These are phyloP conservation scores for Dipus sagitta DNA, from an alignment of 2,797 vertebrate species.

Conservation along the genomic window DNA sequence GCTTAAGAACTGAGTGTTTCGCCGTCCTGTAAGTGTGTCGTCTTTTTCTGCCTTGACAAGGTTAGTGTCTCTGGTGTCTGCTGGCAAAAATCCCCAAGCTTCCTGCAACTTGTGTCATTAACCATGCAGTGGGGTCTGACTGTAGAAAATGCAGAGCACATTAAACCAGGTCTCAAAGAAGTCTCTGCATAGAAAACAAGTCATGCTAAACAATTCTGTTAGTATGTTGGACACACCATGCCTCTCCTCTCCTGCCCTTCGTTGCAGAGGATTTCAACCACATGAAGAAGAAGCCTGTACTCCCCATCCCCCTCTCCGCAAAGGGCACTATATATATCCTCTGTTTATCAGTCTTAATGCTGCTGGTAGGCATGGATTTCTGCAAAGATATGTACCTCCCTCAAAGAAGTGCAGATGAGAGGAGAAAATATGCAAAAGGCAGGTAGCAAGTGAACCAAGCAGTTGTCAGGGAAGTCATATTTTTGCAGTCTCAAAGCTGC, in stretches of 20 bases:
- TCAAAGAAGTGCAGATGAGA: conserved; percentile 16
- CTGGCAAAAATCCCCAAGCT: conserved; percentile 55
- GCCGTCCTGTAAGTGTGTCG: conserved; percentile 24
- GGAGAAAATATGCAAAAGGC: conserved; percentile 45
- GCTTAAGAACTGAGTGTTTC: conserved; percentile 62
- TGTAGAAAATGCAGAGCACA: conserved; percentile 64
- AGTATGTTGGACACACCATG: background rate
- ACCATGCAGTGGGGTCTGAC: conserved; percentile 36
- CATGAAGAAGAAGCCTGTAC: background rate
- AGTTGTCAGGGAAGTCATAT: conserved; percentile 46
- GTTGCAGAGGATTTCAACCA: background rate
- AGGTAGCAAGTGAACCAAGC: conserved; percentile 34
- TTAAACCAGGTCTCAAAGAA: background rate
- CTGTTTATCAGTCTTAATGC: background rate
- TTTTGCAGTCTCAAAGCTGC: conserved; percentile 50
- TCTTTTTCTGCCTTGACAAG: conserved; percentile 78
- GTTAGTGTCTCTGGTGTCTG: conserved; percentile 58
- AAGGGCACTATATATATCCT: background rate
- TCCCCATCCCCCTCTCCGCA: background rate
- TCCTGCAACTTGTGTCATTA: conserved; percentile 72
- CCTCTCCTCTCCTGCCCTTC: background rate
- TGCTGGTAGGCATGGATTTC: conserved; percentile 22
- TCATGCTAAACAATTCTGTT: conserved; percentile 61
- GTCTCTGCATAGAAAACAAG: conserved; percentile 30
- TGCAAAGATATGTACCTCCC: conserved; percentile 39